Evolutionary conservation across 2,113 vertebrate genomes (phyloP), one percentile per base, ranked within the genome.

Genomic region (Pandion haliaetus): DNA sequence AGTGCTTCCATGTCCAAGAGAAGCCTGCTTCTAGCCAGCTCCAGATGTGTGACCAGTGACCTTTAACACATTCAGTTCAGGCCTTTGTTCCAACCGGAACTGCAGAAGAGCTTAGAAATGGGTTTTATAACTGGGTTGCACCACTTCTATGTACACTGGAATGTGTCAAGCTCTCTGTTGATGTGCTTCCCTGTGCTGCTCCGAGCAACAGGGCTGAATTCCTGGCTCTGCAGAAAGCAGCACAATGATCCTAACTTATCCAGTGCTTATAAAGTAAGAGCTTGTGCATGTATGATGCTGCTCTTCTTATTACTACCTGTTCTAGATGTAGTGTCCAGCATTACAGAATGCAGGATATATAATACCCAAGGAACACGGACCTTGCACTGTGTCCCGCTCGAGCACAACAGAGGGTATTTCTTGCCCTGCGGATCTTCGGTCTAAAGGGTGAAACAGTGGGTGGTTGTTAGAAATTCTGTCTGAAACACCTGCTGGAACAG

Each of bases 141-240:
- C 18, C 15, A 9, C 32, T 86, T 40, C n/a, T 42, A 0, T n/a
- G 12, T 54, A 2, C 6, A 5, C 2, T 34, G 32, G 16, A 11
- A 10, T 12, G 25, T 29, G n/a, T 79, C 9, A 7, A 16, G 7
- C 52, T 67, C 57, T 70, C 73, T 77, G 34, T 36, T 52, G 32
- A 29, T 85, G 45, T 40, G 34, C 17, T 61, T 74, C 52, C 29
- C 24, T 50, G 1, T 2, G 23, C n/a, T 62, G 17, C 10, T 83
- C 14, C 14, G 31, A 45, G 55, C 19, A 31, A 25, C 14, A 17
- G 26, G 44, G 45, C 17, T 63, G 59, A 55, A 85, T 70, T 82
- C 58, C 45, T 69, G n/a, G 9, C n/a, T 82, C 23, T 28, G 34
- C 32, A 72, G 59, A 76, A 74, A 71, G n/a, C 21, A 14, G 42